Conservation (phyloP, 2,113 vertebrate species). For the Beaufortia kweichowensis region DNA sequence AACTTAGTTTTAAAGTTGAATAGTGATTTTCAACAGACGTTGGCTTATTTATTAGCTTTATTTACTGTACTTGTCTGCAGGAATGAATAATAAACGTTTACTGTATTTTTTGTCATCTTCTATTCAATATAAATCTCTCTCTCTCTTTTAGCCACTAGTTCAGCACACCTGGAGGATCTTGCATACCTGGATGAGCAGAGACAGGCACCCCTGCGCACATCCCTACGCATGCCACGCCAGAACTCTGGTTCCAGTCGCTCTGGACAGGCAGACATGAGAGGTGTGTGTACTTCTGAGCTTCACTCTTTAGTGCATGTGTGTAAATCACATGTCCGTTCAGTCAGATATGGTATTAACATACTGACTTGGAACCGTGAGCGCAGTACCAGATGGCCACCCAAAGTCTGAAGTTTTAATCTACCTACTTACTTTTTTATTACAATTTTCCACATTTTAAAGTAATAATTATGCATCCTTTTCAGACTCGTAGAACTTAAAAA, state of each 20-base stretch:
- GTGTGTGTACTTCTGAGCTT: slow-evolving; percentile 61
- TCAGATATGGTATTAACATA: too few relatives aligned
- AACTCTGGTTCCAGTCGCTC: slow-evolving; percentile 76
- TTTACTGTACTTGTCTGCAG: neutral
- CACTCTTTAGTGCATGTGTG: neutral
- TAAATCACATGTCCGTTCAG: too few relatives aligned
- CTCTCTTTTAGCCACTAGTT: slow-evolving; percentile 86
- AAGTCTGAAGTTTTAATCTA: too few relatives aligned
- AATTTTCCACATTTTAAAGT: too few relatives aligned
- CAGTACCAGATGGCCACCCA: too few relatives aligned
- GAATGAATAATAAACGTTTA: neutral
- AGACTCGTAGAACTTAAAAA: too few relatives aligned
- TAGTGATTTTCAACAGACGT: too few relatives aligned
- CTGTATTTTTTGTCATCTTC: slow-evolving; percentile 1
- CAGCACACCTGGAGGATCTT: slow-evolving; percentile 91
- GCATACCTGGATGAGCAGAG: slow-evolving; percentile 94
- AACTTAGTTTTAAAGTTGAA: too few relatives aligned
- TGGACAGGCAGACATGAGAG: slow-evolving; percentile 83
- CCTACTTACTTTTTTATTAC: too few relatives aligned
- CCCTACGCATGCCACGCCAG: slow-evolving; percentile 91
- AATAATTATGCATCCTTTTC: too few relatives aligned
- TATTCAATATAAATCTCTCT: neutral
- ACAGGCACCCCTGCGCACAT: slow-evolving; percentile 84
- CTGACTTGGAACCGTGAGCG: too few relatives aligned
- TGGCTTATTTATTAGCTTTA: too few relatives aligned